Percentiles rank a stretch among this genome's conserved stretches.
Evolutionary conservation across 1,140 invertebrate genomes (phyloP).

Genomic region (Camponotus vicinus): DNA sequence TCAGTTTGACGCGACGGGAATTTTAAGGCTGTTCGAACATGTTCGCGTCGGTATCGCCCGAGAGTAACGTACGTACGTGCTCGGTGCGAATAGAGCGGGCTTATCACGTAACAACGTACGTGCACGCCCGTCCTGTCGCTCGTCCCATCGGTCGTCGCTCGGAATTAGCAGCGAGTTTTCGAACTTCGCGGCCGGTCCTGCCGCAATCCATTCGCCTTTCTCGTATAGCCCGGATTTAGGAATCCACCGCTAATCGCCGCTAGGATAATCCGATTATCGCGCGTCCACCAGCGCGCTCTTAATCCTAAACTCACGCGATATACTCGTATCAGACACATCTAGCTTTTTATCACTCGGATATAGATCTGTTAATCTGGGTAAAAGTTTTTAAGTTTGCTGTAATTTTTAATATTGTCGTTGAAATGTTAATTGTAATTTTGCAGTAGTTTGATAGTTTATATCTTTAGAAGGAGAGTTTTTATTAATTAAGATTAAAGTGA

Average conservation of each 20-base stretch:
- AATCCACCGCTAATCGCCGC: constrained; percentile 42
- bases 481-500: neutral
- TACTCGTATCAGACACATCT: neutral
- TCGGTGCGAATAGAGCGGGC: constrained; percentile 10
- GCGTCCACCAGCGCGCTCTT: constrained; percentile 26
- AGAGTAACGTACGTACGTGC: constrained; percentile 35
- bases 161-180: constrained; percentile 44
- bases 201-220: constrained; percentile 34
- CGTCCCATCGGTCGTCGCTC: constrained; percentile 23
- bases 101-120: constrained; percentile 65
- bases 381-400: neutral
- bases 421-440: too few species aligned
- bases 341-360: neutral
- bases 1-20: constrained; percentile 60
- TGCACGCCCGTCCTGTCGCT: constrained; percentile 13
- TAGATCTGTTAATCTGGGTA: neutral
- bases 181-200: constrained; percentile 12
- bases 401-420: neutral
- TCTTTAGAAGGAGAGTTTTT: neutral
- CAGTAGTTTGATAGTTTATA: neutral
- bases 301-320: constrained; percentile 31
- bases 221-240: constrained; percentile 36
- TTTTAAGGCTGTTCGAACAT: constrained; percentile 45
- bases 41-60: constrained; percentile 26
- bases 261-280: constrained; percentile 56